Base-by-base conservation (phyloP, 2,888 invertebrate genomes). In the Drosophila ustulata region DNA sequence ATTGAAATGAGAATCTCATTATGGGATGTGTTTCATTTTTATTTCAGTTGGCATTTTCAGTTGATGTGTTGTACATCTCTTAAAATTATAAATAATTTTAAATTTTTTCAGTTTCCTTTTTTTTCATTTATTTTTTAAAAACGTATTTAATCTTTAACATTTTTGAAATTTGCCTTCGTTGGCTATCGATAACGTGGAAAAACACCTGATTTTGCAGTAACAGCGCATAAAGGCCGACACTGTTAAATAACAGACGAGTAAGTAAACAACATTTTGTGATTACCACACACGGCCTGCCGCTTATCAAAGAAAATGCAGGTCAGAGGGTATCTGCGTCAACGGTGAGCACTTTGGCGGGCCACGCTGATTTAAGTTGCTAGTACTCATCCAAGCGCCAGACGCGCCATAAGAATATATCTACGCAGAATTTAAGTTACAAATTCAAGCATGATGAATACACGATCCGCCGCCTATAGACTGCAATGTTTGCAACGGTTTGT, bases 271-370 rank as follows among this genome's bases (percentile, higher is more conserved):
- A 18, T 30, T 43, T 66, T 59, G 6, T 39, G 18, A 47, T 41
- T n/a, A 13, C 25, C 28, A 25, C 34, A 26, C 23, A 25, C 25
- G 11, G 25, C 43, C 9, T 45, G 43, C 32, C 30, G 61, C 79
- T 77, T 71, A 66, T 61, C 76, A 75, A 53, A 28, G 47, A 39
- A 66, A 78, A 71, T 63, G 58, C 64, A 80, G 78, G 77, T 78
- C 64, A 77, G 23, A 70, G 78, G 68, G 45, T 78, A 78, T 78
- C 78, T 55, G 34, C 11, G 7, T 6, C 51, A 41, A 26, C 3
- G 13, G 26, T 47, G 45, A 43, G 34, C 13, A 25, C 34, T 57
- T 46, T 11, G 57, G 34, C 46, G 59, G 32, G 32, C 41, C 37
- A 9, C 41, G 32, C 49, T 4, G 23, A 39, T 47, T 18, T 25